A percentile compares a stretch with the other conserved stretches of the same genome.
These are phyloP conservation scores for Drosophila koepferae DNA, from an alignment of 2,888 invertebrate species.

Conservation along the genomic window DNA sequence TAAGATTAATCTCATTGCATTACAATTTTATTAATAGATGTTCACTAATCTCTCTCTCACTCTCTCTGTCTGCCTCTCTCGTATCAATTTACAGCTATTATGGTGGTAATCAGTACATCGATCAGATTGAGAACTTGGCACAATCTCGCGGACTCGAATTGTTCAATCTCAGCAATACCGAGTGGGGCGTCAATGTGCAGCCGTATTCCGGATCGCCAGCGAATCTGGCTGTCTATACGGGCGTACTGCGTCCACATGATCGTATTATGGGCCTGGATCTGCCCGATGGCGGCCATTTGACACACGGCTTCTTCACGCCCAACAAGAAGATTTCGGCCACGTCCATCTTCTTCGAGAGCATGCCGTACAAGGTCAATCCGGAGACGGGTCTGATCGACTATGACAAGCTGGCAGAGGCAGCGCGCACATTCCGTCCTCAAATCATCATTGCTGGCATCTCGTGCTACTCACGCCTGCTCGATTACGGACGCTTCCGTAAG, in stretches of 20 bases:
- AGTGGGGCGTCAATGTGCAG: slow-evolving; percentile 99
- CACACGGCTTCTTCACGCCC: slow-evolving; percentile 96
- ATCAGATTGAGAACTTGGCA: slow-evolving; percentile 95
- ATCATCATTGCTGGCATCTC: slow-evolving; percentile 97
- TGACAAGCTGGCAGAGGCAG: slow-evolving; percentile 92
- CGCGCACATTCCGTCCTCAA: slow-evolving; percentile 95
- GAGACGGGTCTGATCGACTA: slow-evolving; percentile 96
- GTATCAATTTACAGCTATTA: slow-evolving; percentile 92
- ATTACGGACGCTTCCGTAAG: slow-evolving; percentile 95
- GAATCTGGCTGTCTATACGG: slow-evolving; percentile 98
- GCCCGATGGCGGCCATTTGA: slow-evolving; percentile 98
- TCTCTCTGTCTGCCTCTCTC: background rate
- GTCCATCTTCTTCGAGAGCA: slow-evolving; percentile 98
- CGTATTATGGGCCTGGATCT: slow-evolving; percentile 98
- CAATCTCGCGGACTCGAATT: slow-evolving; percentile 94
- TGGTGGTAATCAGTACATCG: slow-evolving; percentile 98
- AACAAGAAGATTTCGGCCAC: slow-evolving; percentile 97
- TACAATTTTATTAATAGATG: background rate
- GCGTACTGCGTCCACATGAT: slow-evolving; percentile 94
- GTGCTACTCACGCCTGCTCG: slow-evolving; percentile 96
- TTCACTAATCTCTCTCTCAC: background rate
- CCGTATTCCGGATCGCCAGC: slow-evolving; percentile 98
- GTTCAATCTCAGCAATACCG: slow-evolving; percentile 91
- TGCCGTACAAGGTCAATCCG: slow-evolving; percentile 97
- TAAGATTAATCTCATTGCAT: slow-evolving; percentile 1